Evolutionary conservation across 2,113 vertebrate species (phyloP).

Genomic region (Sylvietta virens): DNA sequence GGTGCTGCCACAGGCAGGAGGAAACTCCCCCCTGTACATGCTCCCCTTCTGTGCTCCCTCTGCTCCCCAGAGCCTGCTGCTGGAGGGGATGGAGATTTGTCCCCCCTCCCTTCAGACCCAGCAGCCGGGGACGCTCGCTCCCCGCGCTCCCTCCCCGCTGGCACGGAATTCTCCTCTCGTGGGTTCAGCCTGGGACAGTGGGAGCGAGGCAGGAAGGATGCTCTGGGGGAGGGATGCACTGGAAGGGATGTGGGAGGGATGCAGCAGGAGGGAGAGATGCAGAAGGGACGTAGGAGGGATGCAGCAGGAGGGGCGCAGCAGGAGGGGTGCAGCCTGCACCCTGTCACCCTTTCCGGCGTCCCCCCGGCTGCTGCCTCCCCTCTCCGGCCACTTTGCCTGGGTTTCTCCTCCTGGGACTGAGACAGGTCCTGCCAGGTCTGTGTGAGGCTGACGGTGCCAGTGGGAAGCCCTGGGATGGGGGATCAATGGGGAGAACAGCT

Average conservation of each 20-base stretch:
- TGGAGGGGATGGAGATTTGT: accelerated
- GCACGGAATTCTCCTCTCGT: accelerated
- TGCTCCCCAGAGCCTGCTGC: background rate
- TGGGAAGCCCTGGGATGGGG: accelerated
- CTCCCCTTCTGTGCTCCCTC: background rate
- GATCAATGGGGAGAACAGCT: background rate
- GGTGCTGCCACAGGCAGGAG: background rate
- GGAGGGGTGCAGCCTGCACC: background rate
- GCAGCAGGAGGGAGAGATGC: background rate
- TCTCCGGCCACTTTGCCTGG: accelerated
- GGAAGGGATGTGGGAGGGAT: background rate
- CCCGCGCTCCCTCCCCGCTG: accelerated
- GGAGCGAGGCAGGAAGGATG: background rate
- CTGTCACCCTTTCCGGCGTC: background rate
- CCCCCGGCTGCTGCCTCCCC: background rate
- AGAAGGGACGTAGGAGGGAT: background rate
- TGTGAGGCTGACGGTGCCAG: background rate
- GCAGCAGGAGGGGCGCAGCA: background rate
- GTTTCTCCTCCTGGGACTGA: background rate
- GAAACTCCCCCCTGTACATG: background rate
- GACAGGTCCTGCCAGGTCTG: background rate
- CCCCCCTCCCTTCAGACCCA: accelerated
- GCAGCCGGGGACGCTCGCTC: accelerated
- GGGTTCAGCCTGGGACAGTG: background rate
- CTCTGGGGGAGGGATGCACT: background rate